These are phyloP conservation scores for Papilio aristodemus DNA, from an alignment of 1,140 invertebrate species.

Conservation along the genomic window DNA sequence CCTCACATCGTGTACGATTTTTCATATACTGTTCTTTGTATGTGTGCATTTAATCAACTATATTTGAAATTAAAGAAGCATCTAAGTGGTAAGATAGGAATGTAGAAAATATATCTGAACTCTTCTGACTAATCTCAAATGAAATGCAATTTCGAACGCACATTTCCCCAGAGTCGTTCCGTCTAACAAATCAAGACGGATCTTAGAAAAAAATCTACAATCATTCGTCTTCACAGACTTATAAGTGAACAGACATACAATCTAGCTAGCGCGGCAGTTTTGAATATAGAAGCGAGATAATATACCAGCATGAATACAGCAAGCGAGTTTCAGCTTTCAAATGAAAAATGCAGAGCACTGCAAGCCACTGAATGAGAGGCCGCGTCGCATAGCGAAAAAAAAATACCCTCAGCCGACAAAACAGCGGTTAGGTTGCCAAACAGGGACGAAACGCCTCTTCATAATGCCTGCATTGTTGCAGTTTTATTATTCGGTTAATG, in stretches of 20 bases:
- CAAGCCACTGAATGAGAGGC: constrained; percentile 59
- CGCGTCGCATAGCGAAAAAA: constrained; percentile 49
- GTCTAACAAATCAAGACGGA: constrained; percentile 8
- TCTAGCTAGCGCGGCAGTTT: constrained; percentile 33
- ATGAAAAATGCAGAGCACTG: constrained; percentile 68
- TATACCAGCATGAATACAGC: constrained; percentile 55
- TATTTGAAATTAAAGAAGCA: too few species aligned
- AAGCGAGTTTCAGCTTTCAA: constrained; percentile 56
- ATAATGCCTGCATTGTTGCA: constrained; percentile 53
- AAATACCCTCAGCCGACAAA: constrained; percentile 52
- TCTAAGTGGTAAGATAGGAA: too few species aligned
- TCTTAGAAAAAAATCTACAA: neutral
- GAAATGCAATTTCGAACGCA: neutral
- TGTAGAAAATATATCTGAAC: too few species aligned
- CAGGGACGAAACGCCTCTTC: constrained; percentile 56
- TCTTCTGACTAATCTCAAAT: neutral
- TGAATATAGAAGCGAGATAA: constrained; percentile 52
- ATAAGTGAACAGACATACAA: neutral
- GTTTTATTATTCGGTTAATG: constrained; percentile 44
- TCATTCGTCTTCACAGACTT: neutral
- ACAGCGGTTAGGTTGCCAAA: constrained; percentile 59
- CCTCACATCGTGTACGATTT: too few species aligned
- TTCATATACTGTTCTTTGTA: too few species aligned
- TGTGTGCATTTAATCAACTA: too few species aligned
- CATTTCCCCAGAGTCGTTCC: constrained; percentile 15